Evolutionary conservation across 2,888 invertebrate genomes (phyloP), one percentile per base, ranked within the genome.

Genomic region (Hermodice carunculata): DNA sequence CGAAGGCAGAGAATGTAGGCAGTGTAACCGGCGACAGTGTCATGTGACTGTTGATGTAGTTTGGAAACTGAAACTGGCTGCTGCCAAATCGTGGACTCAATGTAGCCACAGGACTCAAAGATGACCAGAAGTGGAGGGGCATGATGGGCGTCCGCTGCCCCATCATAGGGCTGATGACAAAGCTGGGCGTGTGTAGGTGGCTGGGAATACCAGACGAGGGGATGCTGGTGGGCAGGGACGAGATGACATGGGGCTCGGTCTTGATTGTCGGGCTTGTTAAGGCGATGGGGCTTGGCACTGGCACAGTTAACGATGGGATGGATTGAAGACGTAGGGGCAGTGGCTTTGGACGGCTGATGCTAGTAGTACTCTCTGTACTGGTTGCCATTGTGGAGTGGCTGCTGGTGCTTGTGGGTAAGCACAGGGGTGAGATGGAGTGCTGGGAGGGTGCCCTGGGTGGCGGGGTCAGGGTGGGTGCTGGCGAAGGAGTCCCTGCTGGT

Each of bases 41-140:
- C 54, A 67, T 44, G 17, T 62, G 63, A 17, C 64, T 32, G 37
- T 42, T 60, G 32, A 57, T 37, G 61, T 51, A 72, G n/a, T 68
- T 32, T 14, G 73, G 73, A 37, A 73, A 73, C 64, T 73, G 73
- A 61, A 73, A 73, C 37, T 64, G 64, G 1, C 71, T 70, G n/a
- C 42, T 40, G 48, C 70, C 68, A 24, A 75, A 61, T 14, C 78
- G 71, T 17, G 83, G 83, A 31, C 81, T 81, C 63, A 81, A 76
- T 6, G 79, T 77, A 8, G 81, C 77, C 14, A 82, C 76, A 3
- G 85, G 85, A 61, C 82, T 82, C 8, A 84, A 70, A 0, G 86
- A 86, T 65, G 85, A 85, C 87, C 87, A 87, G 76, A 87, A 87
- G 66, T 86, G 81, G 22, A 82, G 68, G 5, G 79, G 83, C 29